Evolutionary conservation across 2,888 invertebrate species (phyloP).

Genomic region (Halictus quadricinctus): DNA sequence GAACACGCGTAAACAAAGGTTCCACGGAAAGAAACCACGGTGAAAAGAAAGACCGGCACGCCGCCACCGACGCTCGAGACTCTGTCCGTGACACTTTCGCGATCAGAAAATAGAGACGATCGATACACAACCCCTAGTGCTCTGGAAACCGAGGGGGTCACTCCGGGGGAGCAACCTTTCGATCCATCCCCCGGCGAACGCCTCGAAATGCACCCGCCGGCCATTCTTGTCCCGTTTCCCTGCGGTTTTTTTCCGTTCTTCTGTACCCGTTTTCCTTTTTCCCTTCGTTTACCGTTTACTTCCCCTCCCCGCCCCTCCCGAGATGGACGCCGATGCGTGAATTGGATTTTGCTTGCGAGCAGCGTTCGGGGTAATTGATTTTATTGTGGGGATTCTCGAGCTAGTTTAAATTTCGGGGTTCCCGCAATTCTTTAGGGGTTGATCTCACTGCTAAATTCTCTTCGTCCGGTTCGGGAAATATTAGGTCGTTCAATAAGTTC

Average conservation of each 20-base stretch:
- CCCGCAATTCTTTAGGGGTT: background rate
- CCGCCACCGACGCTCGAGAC: background rate
- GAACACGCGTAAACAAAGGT: constrained; percentile 27
- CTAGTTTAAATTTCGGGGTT: background rate
- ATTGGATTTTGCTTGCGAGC: background rate
- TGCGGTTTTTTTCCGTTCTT: background rate
- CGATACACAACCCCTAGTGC: constrained; percentile 31
- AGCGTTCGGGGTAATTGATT: background rate
- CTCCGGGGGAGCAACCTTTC: constrained; percentile 52
- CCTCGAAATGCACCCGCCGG: background rate
- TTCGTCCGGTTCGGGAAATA: no score
- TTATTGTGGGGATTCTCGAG: background rate
- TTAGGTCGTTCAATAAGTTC: no score
- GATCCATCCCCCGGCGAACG: constrained; percentile 37
- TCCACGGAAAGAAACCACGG: background rate
- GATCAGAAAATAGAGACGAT: constrained; percentile 55
- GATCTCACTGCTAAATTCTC: no score
- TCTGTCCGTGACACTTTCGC: constrained; percentile 53
- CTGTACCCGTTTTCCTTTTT: background rate
- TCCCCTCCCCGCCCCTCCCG: background rate
- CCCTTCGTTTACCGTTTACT: background rate
- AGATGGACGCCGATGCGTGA: background rate
- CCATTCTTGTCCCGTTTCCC: background rate
- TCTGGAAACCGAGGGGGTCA: constrained; percentile 55
- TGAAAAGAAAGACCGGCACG: constrained; percentile 17